phyloP scores from a whole-genome alignment of 2,888 invertebrate species.

The Eilema griseolum region DNA sequence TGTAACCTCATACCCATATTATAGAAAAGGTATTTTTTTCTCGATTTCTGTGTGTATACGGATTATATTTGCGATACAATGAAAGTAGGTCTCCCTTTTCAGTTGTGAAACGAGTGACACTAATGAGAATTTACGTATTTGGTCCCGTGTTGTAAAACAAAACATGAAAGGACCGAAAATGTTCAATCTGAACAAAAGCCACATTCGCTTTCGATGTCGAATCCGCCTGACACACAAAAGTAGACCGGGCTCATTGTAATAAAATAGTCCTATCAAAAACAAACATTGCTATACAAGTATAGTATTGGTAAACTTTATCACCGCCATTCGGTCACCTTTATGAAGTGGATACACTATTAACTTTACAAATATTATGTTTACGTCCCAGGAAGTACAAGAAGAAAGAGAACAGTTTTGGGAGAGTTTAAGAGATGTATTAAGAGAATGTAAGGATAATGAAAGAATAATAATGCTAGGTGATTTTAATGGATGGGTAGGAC shows the following conservation, averaged over 20 bases:
- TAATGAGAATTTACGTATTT: not conserved
- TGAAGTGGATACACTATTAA: not conserved
- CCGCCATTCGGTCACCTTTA: not conserved
- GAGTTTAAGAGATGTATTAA: too few species aligned
- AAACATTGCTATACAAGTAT: not conserved
- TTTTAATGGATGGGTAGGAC: too few species aligned
- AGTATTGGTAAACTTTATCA: too few species aligned
- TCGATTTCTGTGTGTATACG: not conserved
- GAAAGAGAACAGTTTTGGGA: too few species aligned
- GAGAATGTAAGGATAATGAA: too few species aligned
- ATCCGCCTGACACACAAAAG: not conserved
- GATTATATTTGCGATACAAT: not conserved
- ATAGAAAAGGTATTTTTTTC: too few species aligned
- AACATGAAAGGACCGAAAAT: not conserved
- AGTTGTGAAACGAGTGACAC: not conserved
- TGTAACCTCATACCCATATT: too few species aligned
- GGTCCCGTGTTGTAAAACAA: not conserved
- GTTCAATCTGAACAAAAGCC: not conserved
- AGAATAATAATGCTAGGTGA: too few species aligned
- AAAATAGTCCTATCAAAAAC: not conserved
- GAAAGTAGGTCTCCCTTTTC: not conserved
- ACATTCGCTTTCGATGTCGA: not conserved
- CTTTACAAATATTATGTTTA: not conserved
- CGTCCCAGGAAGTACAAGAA: too few species aligned
- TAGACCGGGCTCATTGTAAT: not conserved